Percentiles rank a stretch among this genome's conserved stretches.
These are phyloP conservation scores for Seira musarum DNA, from an alignment of 2,888 invertebrate genomes.

Conservation along the genomic window DNA sequence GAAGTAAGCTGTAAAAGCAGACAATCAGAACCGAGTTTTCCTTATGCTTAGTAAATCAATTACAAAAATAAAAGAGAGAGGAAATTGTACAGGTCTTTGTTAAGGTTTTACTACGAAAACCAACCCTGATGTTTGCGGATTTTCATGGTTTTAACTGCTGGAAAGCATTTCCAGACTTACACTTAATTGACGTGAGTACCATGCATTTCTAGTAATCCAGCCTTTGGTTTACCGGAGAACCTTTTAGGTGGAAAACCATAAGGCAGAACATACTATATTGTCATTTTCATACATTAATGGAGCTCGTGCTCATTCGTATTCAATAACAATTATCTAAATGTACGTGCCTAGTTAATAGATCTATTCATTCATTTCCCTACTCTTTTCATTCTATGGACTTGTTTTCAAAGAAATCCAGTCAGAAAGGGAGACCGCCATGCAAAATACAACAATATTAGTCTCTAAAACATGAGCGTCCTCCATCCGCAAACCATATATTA, in stretches of 20 bases:
- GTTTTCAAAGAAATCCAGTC: not conserved
- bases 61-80: not conserved
- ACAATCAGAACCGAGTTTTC: not conserved
- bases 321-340: conserved; percentile 6
- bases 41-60: not conserved
- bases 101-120: not conserved
- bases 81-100: not conserved
- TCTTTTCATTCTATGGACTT: not conserved
- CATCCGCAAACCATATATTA: too few species aligned
- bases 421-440: not conserved
- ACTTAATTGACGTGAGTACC: not conserved
- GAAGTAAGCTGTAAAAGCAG: not conserved
- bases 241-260: too few species aligned
- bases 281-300: too few species aligned
- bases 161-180: not conserved
- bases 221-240: too few species aligned
- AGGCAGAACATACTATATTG: not conserved
- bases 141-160: not conserved
- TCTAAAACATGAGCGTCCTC: too few species aligned
- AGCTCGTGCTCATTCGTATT: not conserved
- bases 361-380: not conserved
- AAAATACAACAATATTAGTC: not conserved
- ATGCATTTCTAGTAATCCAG: not conserved
- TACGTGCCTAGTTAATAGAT: not conserved
- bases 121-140: not conserved